A percentile compares a stretch with the other conserved stretches of the same genome.
Conservation (phyloP, 2,888 invertebrate species). For the Lochmaea capreae region DNA sequence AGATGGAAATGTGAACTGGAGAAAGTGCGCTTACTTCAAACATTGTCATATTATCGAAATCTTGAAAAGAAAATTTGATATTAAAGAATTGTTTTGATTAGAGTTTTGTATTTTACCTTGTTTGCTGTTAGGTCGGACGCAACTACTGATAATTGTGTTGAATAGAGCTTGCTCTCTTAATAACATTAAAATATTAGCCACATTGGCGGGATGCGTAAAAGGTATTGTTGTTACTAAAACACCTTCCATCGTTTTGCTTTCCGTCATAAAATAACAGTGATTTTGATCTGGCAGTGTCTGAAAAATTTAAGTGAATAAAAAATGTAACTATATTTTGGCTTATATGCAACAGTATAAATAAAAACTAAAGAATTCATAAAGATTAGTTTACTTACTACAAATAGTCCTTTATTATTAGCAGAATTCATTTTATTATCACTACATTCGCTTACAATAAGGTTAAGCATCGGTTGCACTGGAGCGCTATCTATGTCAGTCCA, state of each 20-base stretch:
- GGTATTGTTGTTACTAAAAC: conserved; percentile 84
- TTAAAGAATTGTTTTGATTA: neutral
- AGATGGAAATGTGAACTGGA: conserved; percentile 89
- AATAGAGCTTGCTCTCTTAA: conserved; percentile 92
- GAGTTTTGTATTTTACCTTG: conserved; percentile 70
- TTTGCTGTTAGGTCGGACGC: conserved; percentile 84
- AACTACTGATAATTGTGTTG: conserved; percentile 89
- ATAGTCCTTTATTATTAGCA: conserved; percentile 81
- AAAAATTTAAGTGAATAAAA: conserved; percentile 48
- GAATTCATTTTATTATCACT: conserved; percentile 81
- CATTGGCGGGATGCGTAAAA: conserved; percentile 94
- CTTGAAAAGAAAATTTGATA: conserved; percentile 62
- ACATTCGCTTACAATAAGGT: conserved; percentile 82
- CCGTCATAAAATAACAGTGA: conserved; percentile 94
- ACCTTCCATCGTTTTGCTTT: conserved; percentile 81
- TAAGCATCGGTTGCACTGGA: conserved; percentile 72
- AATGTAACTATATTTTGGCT: too few species aligned
- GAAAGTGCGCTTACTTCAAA: conserved; percentile 93
- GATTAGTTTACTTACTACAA: conserved; percentile 75
- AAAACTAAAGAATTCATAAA: too few species aligned
- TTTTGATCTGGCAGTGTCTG: conserved; percentile 92
- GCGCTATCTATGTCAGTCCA: conserved; percentile 68
- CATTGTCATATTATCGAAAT: conserved; percentile 83
- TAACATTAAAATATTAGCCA: conserved; percentile 85
- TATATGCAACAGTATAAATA: too few species aligned